Evolutionary conservation across 2,113 vertebrate genomes (phyloP), one percentile per base, ranked within the genome.

Genomic region (Hylia prasina): DNA sequence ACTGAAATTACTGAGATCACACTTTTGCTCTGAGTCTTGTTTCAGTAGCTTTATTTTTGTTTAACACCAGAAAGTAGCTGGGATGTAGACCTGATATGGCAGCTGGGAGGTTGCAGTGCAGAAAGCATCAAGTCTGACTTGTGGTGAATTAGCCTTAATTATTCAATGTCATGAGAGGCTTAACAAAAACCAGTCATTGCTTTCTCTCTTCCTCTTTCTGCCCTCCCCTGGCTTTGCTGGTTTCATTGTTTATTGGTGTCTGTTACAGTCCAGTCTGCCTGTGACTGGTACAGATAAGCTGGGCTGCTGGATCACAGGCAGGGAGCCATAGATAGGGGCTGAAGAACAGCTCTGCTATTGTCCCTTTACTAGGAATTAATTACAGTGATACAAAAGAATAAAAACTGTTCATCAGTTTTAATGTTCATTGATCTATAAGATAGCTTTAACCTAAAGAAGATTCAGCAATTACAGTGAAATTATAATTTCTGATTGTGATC

Each of bases 231-330:
- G 28, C 48, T 87, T 93, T 96, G 39, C 48, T 58, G n/a, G 39
- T 88, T 88, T 48, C 56, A 89, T 94, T 97, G 96, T 96, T 87
- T 61, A 22, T 87, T 78, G 50, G 40, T 4, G 12, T 84, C 51
- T 89, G 44, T 89, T 86, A 10, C 44, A 60, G 48, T 56, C 61
- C 79, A 56, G 3, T 86, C 82, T 84, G 79, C 35, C 82, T 94
- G 93, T 72, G 85, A 75, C 96, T 96, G 96, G 94, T 78, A 92
- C 94, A 71, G 92, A 92, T 85, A 86, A 70, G 37, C 30, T 75
- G 56, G 23, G 72, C 72, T 86, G 51, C 51, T 45, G 64, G n/a
- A 27, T 56, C 37, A 21, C 40, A 61, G 35, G 40, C 63, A 90
- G 47, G 28, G 44, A 93, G 57, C 50, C 42, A 40, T 18, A 65